A percentile compares a stretch with the other conserved stretches of the same genome.
Evolutionary conservation across 2,888 invertebrate genomes (phyloP).

Genomic region (Amphipoea lucens): DNA sequence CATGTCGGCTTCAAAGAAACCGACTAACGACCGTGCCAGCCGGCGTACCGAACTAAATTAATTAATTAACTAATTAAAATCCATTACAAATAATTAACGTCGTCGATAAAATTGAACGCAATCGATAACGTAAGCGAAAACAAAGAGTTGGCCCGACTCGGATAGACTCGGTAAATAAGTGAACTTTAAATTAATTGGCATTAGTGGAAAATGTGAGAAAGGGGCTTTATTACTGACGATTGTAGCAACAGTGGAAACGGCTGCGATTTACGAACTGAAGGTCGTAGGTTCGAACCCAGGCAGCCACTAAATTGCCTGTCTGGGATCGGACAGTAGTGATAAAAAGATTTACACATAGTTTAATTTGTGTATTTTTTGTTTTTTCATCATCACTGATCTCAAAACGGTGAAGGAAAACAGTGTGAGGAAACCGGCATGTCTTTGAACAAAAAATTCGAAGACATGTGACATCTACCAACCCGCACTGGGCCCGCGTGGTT

Average conservation of each 20-base stretch:
- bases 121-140: constrained; percentile 73
- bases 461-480: not conserved
- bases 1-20: constrained; percentile 80
- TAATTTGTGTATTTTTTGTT: too few species aligned
- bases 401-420: not conserved
- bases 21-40: constrained; percentile 74
- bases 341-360: too few species aligned
- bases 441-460: not conserved
- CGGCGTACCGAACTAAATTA: constrained; percentile 81
- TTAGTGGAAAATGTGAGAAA: constrained; percentile 56
- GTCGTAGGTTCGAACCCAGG: not conserved
- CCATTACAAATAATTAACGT: constrained; percentile 80
- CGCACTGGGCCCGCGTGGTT: not conserved
- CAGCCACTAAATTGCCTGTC: too few species aligned
- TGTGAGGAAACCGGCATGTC: not conserved
- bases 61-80: constrained; percentile 88
- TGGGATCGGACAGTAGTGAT: too few species aligned
- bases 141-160: constrained; percentile 71
- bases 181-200: constrained; percentile 64
- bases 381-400: not conserved
- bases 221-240: constrained; percentile 22
- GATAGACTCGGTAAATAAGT: constrained; percentile 63
- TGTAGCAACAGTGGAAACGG: not conserved
- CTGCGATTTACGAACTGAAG: not conserved
- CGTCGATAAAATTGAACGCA: constrained; percentile 76